Evolutionary conservation across 2,797 vertebrate genomes (phyloP), one percentile per base, ranked within the genome.

Genomic region (Artibeus jamaicensis): DNA sequence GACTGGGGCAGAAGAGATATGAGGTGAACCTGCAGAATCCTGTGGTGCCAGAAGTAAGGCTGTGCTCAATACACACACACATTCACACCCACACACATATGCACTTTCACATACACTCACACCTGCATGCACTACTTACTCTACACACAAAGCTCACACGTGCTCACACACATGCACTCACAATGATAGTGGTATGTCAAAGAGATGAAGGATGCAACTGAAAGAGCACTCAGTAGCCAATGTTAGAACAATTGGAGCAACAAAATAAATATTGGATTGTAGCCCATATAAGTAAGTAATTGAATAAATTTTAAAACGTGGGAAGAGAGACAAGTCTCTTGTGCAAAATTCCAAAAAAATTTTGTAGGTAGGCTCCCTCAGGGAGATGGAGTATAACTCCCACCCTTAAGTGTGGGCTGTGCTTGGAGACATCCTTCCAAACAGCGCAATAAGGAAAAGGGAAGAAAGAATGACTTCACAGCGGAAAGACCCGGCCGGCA

Each of bases 391-490:
- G 8, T 7, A 0, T 34, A 26, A 4, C 53, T 42, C 46, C 29
- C 8, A 6, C 42, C 0, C 4, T 3, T 15, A 22, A 3, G 9
- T 71, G 46, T 37, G 44, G 34, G 7, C 32, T 7, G 3, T 11
- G 19, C 3, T 6, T n/a, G 8, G 50, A 32, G 26, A 18, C 21
- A 2, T 22, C 59, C 46, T 74, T 76, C 65, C 32, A 26, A 6
- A 34, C 32, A 73, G 32, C 32, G 6, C 11, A 6, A 24, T 9
- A 3, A 10, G 7, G 34, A 71, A 18, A 65, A 39, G 32, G 29
- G 9, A 6, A 29, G 42, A 42, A 21, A 73, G 55, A 59, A 16
- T 19, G 9, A 19, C 48, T 32, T 24, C 18, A 10, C 34, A 26
- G 68, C 0, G 29, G 44, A 42, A 9, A 46, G 9, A 14, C 7